Evolutionary conservation across 2,113 vertebrate species (phyloP), one percentile per base, ranked within the genome.

Genomic region (Neomonachus schauinslandi): DNA sequence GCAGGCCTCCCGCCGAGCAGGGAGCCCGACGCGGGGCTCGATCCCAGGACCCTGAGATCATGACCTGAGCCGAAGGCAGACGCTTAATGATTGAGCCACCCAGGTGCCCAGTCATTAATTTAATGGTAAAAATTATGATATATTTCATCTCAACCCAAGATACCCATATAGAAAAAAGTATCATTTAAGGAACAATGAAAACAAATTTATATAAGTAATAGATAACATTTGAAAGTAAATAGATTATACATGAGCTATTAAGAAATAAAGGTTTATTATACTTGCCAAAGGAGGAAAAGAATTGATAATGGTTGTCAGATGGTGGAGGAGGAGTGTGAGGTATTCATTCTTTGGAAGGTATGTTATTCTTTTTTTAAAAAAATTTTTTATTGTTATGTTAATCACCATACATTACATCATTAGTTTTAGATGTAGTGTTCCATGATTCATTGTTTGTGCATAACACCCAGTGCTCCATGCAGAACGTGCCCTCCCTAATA

Each of bases 131-230:
- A 94, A 53, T 84, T 80, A 80, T 80, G 12, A 85, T 80, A 42
- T 33, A 89, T 89, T 85, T 94, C 21, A 96, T 91, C 71, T 63
- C 14, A 96, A 55, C 7, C 2, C 55, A 96, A 81, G 11, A 39
- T 76, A 94, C 4, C 2, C 65, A 88, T 76, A n/a, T 59, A n/a
- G 51, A 89, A 92, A 96, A 71, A 76, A 28, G 26, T 49, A 76
- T 76, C 74, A 76, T 49, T 76, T 76, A 76, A 77, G 91, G 79
- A 95, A 39, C 31, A 96, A 94, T 95, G 84, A 65, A 94, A 96
- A 49, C 55, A 91, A 84, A 33, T 24, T 90, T 95, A 61, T 80
- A 12, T 92, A 74, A 89, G n/a, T 92, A 96, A 55, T 39, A 81
- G 80, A 76, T 87, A 87, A 46, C 49, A 84, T 85, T 85, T 95